Percentiles rank a stretch among this genome's conserved stretches.
Conservation (phyloP, 2,113 vertebrate genomes). For the Sylvietta virens region DNA sequence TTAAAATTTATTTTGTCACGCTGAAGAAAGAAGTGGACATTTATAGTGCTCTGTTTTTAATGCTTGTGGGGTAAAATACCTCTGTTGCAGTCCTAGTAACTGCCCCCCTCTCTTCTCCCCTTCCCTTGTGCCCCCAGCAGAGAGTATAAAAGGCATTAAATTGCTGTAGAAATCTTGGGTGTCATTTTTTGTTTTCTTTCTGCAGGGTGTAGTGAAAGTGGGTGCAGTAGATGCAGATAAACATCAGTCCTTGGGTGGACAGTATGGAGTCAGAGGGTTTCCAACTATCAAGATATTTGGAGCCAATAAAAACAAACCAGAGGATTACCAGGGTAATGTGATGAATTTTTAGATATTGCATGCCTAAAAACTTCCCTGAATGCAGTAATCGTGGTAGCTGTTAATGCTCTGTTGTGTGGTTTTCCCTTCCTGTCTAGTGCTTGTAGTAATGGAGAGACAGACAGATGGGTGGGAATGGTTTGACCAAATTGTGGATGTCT, state of each 20-base stretch:
- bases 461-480: not conserved
- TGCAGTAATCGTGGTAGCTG: not conserved
- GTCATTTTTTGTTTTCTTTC: not conserved
- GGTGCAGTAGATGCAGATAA: conserved; percentile 95
- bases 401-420: not conserved
- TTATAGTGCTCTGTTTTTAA: not conserved
- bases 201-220: conserved; percentile 89
- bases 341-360: not conserved
- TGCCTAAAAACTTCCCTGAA: not conserved
- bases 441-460: not conserved
- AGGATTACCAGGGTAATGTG: conserved; percentile 90
- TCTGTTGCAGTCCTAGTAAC: not conserved
- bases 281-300: conserved; percentile 98
- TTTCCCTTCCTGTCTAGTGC: not conserved
- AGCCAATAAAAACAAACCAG: conserved; percentile 91
- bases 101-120: not conserved
- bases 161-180: not conserved
- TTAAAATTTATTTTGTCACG: not conserved
- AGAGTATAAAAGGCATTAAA: not conserved
- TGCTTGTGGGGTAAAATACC: not conserved
- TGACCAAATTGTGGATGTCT: not conserved
- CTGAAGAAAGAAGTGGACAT: not conserved
- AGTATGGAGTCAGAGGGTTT: conserved; percentile 90
- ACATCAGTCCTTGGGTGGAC: conserved; percentile 89
- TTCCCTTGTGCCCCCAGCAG: not conserved